Base-by-base conservation (phyloP, 1,140 invertebrate genomes). In the Vanessa tameamea region DNA sequence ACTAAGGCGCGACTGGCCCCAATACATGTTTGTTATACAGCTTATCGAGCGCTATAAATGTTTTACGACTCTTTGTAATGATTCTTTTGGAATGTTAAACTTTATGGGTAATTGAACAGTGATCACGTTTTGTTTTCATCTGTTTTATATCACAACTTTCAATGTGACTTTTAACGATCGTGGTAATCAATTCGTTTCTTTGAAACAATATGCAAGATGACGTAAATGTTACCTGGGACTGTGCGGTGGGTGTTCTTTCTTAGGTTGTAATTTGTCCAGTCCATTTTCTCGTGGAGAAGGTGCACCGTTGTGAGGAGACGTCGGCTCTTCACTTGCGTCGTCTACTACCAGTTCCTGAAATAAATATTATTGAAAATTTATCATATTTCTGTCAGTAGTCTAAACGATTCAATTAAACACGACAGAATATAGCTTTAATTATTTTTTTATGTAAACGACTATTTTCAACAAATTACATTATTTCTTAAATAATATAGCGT, bases 291-390 rank as follows among this genome's bases (percentile, higher is more conserved):
- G 87, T 0, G 97, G 97, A 7, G 96, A 97, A 0, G 96, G 94
- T 0, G 96, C 96, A 3, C 96, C 96, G 82, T 97, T 96, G 76
- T 95, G 94, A 11, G 96, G 95, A 64, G 95, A 96, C 43, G 96
- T 95, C 26, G 95, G 95, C 81, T 93, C 97, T 94, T 97, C 97
- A 86, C 97, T 97, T 51, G 97, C 97, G 69, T 98, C 97, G 91
- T 98, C 97, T 31, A 98, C 97, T 64, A 98, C 97, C 69, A 98
- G 93, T 85, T 98, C 97, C 92, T 98, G 96, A 86, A 20, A 31
- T 31, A 31, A 31, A 31, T 31, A 31, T 31, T 31, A 1, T 1
- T 31, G 26, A 1, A 31, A 31, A 4, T 31, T 31, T 4, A 31
- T 31, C 26, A 31, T 31, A 31, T 31, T 31, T 31, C 26, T 4